Percentiles rank a stretch among this genome's conserved stretches.
Evolutionary conservation across 2,888 invertebrate genomes (phyloP).

Genomic region (Agrotis puta): DNA sequence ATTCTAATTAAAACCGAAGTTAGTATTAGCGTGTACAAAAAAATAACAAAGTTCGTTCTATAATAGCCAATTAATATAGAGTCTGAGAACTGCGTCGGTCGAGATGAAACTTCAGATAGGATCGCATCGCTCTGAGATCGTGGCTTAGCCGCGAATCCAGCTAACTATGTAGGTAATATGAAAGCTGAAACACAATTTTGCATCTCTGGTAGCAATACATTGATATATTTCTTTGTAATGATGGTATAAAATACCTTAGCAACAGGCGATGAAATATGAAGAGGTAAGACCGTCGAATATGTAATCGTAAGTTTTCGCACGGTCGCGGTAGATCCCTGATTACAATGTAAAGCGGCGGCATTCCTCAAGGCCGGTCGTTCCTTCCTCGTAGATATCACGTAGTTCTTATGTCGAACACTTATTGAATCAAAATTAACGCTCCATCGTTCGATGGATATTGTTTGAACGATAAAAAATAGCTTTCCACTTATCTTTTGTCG

Average conservation of each 20-base stretch:
- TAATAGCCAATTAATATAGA: slow-evolving; percentile 65
- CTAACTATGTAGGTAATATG: slow-evolving; percentile 36
- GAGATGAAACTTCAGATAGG: slow-evolving; percentile 76
- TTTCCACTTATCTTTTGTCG: slow-evolving; percentile 14
- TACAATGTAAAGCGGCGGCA: slow-evolving; percentile 75
- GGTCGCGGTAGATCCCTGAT: slow-evolving; percentile 50
- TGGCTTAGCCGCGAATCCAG: slow-evolving; percentile 63
- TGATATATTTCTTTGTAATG: slow-evolving; percentile 22
- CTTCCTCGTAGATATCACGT: slow-evolving; percentile 71
- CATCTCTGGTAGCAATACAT: slow-evolving; percentile 34
- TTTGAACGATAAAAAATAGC: slow-evolving; percentile 38
- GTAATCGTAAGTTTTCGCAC: slow-evolving; percentile 54
- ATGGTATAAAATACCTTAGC: background rate
- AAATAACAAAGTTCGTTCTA: slow-evolving; percentile 52
- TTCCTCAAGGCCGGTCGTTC: slow-evolving; percentile 87
- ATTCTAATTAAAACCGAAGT: slow-evolving; percentile 59
- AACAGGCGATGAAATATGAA: slow-evolving; percentile 22
- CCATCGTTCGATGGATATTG: slow-evolving; percentile 47
- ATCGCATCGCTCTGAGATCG: slow-evolving; percentile 69
- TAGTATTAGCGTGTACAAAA: slow-evolving; percentile 47
- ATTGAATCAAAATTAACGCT: slow-evolving; percentile 68
- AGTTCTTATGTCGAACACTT: slow-evolving; percentile 64
- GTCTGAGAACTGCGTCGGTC: slow-evolving; percentile 44
- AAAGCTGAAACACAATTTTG: slow-evolving; percentile 20
- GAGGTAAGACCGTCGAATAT: slow-evolving; percentile 33